These are phyloP conservation scores for Cavia porcellus DNA, from an alignment of 2,113 vertebrate genomes.

Conservation along the genomic window DNA sequence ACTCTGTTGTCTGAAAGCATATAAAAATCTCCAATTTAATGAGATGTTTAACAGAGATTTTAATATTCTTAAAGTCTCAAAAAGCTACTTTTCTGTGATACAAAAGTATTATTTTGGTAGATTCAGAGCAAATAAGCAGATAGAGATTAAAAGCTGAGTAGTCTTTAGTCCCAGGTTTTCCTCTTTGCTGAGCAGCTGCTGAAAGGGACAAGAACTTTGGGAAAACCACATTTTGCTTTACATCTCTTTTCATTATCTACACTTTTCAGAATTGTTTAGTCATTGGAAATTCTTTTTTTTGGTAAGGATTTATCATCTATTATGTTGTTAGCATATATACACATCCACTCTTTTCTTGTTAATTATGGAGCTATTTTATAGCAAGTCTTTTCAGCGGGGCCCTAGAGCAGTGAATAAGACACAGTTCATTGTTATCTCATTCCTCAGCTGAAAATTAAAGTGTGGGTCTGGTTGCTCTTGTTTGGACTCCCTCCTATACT, in stretches of 20 bases:
- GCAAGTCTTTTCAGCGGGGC: neutral
- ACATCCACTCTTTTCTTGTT: neutral
- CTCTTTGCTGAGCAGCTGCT: neutral
- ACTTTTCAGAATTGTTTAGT: constrained; percentile 33
- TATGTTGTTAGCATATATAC: neutral
- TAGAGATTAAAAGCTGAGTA: constrained; percentile 59
- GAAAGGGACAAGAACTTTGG: neutral
- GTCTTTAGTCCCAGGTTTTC: constrained; percentile 9
- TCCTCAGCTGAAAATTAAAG: constrained; percentile 56
- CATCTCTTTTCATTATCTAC: constrained; percentile 30
- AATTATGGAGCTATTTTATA: constrained; percentile 46
- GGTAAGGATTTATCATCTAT: constrained; percentile 35
- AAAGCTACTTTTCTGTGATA: constrained; percentile 1
- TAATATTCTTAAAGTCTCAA: constrained; percentile 65
- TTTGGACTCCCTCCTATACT: constrained; percentile 34
- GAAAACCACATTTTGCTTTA: constrained; percentile 36
- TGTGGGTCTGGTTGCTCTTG: neutral
- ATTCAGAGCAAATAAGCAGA: constrained; percentile 52
- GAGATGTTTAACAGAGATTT: constrained; percentile 54
- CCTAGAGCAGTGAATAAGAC: constrained; percentile 50
- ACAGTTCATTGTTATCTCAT: constrained; percentile 38
- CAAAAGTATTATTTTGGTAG: constrained; percentile 61
- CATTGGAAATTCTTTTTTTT: constrained; percentile 43
- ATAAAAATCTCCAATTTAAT: constrained; percentile 68
- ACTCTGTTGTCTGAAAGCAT: constrained; percentile 57